Percentiles rank a stretch among this genome's conserved stretches.
Evolutionary conservation across 2,888 invertebrate species (phyloP).

Genomic region (Strigamia crassipes): DNA sequence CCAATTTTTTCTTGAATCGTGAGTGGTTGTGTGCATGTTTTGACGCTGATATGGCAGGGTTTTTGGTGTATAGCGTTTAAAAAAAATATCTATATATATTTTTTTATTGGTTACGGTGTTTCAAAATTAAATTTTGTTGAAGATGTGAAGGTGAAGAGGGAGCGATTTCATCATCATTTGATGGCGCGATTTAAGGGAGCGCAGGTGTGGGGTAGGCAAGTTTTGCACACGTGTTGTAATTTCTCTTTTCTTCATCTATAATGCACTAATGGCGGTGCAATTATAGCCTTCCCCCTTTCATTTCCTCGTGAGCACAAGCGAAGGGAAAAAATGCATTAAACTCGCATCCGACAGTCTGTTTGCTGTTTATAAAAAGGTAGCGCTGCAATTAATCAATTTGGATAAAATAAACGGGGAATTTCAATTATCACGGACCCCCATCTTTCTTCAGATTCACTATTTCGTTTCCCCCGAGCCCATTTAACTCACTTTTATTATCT

Average conservation of each 20-base stretch:
- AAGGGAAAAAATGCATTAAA: not conserved
- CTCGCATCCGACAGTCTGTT: conserved; percentile 2
- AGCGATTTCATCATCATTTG: conserved; percentile 10
- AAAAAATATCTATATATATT: not conserved
- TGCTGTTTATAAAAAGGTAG: not conserved
- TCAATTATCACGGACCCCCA: not conserved
- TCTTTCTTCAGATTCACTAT: not conserved
- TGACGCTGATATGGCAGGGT: not conserved
- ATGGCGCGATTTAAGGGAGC: not conserved
- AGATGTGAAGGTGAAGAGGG: conserved; percentile 4
- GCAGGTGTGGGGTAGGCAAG: not conserved
- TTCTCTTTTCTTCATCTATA: conserved; percentile 10
- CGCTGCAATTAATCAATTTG: conserved; percentile 10
- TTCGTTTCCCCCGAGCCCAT: not conserved
- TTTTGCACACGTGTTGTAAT: not conserved
- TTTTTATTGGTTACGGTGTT: not conserved
- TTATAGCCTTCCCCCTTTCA: not conserved
- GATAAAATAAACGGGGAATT: not conserved
- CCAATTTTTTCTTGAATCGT: not conserved
- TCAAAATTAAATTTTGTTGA: conserved; percentile 10
- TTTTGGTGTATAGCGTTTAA: not conserved
- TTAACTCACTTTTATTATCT: not conserved
- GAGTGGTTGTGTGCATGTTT: not conserved
- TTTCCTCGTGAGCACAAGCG: not conserved
- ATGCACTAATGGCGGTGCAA: not conserved